Evolutionary conservation across 1,140 invertebrate species (phyloP).

Genomic region (Eupristina koningsbergeri): DNA sequence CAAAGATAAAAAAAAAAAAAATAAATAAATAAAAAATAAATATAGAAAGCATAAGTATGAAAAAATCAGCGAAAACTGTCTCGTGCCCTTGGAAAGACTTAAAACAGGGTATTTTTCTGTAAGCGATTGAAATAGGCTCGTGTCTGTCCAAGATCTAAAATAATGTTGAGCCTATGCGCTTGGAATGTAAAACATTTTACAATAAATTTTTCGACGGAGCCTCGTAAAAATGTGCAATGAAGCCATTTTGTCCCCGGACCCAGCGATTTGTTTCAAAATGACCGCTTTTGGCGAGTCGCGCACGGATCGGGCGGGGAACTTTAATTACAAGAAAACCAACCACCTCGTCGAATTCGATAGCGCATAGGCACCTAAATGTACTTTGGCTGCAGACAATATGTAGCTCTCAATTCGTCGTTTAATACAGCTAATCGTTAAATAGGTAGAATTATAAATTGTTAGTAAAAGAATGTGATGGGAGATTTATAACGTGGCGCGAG

Average conservation of each 20-base stretch:
- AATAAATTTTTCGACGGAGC: background rate
- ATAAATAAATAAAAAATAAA: too few species aligned
- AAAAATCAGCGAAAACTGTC: slow-evolving; percentile 40
- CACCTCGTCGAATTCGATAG: slow-evolving; percentile 1
- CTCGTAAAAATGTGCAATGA: slow-evolving; percentile 33
- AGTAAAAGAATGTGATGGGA: background rate
- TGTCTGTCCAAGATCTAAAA: background rate
- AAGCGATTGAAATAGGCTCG: background rate
- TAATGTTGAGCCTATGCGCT: background rate
- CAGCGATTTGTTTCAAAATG: slow-evolving; percentile 65
- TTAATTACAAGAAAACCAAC: slow-evolving; percentile 13
- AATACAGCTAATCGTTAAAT: slow-evolving; percentile 31
- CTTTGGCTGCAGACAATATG: background rate
- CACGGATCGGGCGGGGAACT: slow-evolving; percentile 62
- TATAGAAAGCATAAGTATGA: background rate
- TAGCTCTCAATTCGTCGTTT: background rate
- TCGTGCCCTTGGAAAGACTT: slow-evolving; percentile 57
- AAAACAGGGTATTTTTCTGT: slow-evolving; percentile 61
- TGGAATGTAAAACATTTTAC: background rate
- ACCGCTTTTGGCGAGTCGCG: slow-evolving; percentile 69
- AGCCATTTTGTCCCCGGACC: slow-evolving; percentile 61
- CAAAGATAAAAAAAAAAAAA: slow-evolving; percentile 15
- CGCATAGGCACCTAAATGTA: background rate
- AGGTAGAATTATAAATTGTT: slow-evolving; percentile 43
- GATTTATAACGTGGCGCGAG: slow-evolving; percentile 30